These are phyloP conservation scores for Himalopsyche tibetana DNA, from an alignment of 2,888 invertebrate species.

Conservation along the genomic window DNA sequence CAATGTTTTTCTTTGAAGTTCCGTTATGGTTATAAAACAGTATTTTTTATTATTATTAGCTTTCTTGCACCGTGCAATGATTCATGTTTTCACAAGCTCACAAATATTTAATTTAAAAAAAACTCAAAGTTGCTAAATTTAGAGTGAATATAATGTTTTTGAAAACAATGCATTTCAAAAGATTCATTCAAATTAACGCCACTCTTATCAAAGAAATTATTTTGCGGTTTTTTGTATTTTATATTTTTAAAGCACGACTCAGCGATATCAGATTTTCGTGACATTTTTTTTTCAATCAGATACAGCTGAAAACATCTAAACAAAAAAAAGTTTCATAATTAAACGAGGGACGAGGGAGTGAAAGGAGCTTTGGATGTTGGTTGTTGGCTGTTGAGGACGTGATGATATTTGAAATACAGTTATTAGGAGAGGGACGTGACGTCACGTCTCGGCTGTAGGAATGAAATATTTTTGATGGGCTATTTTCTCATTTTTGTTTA, in stretches of 20 bases:
- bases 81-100: no score
- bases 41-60: no score
- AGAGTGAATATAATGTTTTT: not conserved
- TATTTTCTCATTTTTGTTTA: conserved; percentile 65
- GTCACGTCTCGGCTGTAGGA: conserved; percentile 57
- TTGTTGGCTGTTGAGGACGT: conserved; percentile 53
- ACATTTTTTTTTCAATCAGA: conserved; percentile 49
- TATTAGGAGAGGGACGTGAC: conserved; percentile 59
- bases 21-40: no score
- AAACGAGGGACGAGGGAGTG: conserved; percentile 41
- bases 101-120: not conserved
- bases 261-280: conserved; percentile 9
- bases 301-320: conserved; percentile 33
- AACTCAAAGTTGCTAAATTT: not conserved
- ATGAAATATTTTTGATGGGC: conserved; percentile 61
- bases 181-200: conserved; percentile 26
- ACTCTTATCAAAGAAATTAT: conserved; percentile 18
- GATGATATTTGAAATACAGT: conserved; percentile 64
- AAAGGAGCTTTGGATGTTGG: conserved; percentile 27
- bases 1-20: no score
- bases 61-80: no score
- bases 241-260: not conserved
- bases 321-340: conserved; percentile 57
- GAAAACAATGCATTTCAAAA: conserved; percentile 23
- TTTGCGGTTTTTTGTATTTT: not conserved